These are phyloP conservation scores for Coturnix japonica DNA, from an alignment of 2,113 vertebrate genomes.

Conservation along the genomic window DNA sequence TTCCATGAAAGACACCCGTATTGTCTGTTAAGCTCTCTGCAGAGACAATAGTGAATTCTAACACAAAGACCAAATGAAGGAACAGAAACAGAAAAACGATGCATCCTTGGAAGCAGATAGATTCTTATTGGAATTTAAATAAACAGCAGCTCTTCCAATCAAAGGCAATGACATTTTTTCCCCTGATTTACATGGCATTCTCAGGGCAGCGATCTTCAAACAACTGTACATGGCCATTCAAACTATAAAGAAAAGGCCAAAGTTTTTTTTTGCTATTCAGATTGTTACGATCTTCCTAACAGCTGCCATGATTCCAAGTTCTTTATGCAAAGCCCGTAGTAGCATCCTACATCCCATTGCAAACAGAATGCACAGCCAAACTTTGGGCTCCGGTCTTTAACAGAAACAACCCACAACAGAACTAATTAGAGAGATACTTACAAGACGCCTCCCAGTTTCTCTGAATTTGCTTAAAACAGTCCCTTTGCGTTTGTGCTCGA, in stretches of 20 bases:
- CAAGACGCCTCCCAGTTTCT: slow-evolving; percentile 36
- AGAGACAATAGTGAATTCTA: slow-evolving; percentile 35
- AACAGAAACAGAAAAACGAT: not conserved
- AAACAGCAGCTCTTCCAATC: slow-evolving; percentile 42
- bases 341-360: not conserved
- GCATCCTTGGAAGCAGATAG: not conserved
- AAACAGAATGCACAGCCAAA: slow-evolving; percentile 13
- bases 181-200: slow-evolving; percentile 48
- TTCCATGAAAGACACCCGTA: not conserved
- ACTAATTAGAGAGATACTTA: not conserved
- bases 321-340: not conserved
- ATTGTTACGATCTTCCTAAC: not conserved
- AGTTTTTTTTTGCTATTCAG: slow-evolving; percentile 4
- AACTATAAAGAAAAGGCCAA: slow-evolving; percentile 49
- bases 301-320: not conserved
- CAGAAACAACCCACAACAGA: slow-evolving; percentile 38
- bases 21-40: not conserved
- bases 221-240: slow-evolving; percentile 43
- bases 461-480: not conserved
- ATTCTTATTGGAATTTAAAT: slow-evolving; percentile 42
- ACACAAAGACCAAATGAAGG: not conserved
- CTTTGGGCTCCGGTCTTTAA: slow-evolving; percentile 24
- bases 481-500: not conserved
- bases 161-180: not conserved
- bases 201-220: slow-evolving; percentile 13